Evolutionary conservation across 1,140 invertebrate genomes (phyloP).

Genomic region (Phymastichus coffea): DNA sequence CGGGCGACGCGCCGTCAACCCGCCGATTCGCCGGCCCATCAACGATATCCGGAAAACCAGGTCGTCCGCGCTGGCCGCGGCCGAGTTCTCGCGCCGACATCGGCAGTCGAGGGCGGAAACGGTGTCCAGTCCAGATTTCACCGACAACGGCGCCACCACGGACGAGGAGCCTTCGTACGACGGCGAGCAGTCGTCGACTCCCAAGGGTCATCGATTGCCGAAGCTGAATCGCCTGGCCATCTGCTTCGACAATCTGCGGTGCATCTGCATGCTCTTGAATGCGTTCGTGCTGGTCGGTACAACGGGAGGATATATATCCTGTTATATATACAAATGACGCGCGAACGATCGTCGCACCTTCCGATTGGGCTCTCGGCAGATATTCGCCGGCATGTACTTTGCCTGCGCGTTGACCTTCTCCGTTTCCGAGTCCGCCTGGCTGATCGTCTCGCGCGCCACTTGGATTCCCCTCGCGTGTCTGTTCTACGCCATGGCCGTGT

Average conservation of each 20-base stretch:
- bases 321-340: neutral
- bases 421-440: neutral
- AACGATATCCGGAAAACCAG: too few species aligned
- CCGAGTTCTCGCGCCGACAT: too few species aligned
- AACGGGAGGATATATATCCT: neutral
- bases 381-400: conserved; percentile 10
- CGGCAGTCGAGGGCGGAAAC: conserved; percentile 4
- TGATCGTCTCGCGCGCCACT: neutral
- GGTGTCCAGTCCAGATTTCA: neutral
- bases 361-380: neutral
- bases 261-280: conserved; percentile 9
- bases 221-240: neutral
- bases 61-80: too few species aligned
- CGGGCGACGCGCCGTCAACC: too few species aligned
- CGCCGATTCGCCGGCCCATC: too few species aligned
- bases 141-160: neutral
- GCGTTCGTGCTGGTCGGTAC: conserved; percentile 5
- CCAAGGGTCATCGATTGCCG: too few species aligned
- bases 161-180: neutral
- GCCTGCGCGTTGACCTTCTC: conserved; percentile 7
- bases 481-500: conserved; percentile 2
- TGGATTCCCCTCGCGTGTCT: neutral
- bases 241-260: conserved; percentile 12
- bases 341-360: too few species aligned
- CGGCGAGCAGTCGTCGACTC: neutral